phyloP scores from a whole-genome alignment of 2,888 invertebrate genomes.

The Invenusta paracnida region DNA sequence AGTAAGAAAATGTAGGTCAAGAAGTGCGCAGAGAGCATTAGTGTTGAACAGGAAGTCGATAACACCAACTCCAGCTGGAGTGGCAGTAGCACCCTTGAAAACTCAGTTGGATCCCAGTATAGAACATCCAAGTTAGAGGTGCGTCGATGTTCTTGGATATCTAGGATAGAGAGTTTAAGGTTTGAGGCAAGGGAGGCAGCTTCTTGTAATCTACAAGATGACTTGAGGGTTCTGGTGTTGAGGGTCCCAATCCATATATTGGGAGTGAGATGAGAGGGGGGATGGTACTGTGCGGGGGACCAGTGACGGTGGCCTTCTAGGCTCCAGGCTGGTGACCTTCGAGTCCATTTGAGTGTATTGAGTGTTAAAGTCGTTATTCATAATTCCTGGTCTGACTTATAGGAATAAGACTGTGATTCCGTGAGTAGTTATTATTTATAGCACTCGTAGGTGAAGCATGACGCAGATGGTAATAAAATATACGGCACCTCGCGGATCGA shows the following conservation, averaged over 20 bases:
- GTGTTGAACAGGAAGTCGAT: constrained; percentile 24
- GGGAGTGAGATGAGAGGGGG: neutral
- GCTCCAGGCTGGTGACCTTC: neutral
- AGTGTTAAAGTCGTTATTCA: neutral
- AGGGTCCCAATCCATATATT: neutral
- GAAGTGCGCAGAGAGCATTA: constrained; percentile 28
- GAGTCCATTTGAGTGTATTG: neutral
- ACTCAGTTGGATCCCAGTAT: constrained; percentile 28
- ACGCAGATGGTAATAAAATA: neutral
- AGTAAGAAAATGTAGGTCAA: constrained; percentile 36
- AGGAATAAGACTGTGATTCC: neutral
- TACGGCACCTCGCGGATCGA: neutral
- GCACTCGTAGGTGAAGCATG: neutral
- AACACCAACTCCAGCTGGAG: constrained; percentile 31
- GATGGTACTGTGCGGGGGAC: constrained; percentile 1
- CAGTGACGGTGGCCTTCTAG: constrained; percentile 16
- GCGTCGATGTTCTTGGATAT: constrained; percentile 38
- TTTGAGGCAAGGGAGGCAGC: neutral
- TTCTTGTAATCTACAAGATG: constrained; percentile 20
- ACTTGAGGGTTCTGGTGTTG: constrained; percentile 26
- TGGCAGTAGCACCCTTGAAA: constrained; percentile 36
- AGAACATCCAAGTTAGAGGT: neutral
- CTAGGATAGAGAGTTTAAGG: constrained; percentile 30
- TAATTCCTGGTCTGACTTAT: neutral
- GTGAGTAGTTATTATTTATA: neutral